Conservation (phyloP, 2,113 vertebrate species). For the Spheniscus mendiculus region DNA sequence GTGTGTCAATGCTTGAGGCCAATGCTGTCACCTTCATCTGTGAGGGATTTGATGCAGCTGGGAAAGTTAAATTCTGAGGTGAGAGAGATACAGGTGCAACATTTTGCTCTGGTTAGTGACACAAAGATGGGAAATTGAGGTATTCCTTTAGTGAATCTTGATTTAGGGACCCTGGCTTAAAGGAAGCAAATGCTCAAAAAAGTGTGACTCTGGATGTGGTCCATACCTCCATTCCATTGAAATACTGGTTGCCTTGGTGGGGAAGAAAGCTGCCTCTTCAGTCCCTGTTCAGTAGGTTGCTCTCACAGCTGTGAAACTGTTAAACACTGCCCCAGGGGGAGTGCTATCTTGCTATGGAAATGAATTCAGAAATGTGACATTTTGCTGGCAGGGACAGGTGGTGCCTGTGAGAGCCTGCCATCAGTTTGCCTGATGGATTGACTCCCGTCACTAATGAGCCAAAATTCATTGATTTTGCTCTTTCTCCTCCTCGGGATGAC, state of each 20-base stretch:
- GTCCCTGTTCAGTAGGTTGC: neutral
- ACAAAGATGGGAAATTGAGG: neutral
- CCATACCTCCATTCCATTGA: neutral
- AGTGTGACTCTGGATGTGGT: neutral
- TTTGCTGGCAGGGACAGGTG: constrained; percentile 43
- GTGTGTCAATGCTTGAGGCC: neutral
- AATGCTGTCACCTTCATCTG: rapidly evolving
- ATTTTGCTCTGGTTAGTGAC: neutral
- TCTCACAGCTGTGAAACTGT: constrained; percentile 42
- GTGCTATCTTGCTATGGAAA: constrained; percentile 63
- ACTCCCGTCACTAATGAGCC: constrained; percentile 20
- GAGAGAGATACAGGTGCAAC: neutral
- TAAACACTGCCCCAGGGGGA: neutral
- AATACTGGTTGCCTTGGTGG: neutral
- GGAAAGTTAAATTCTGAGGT: neutral
- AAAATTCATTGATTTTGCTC: constrained; percentile 49
- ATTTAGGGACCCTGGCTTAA: neutral
- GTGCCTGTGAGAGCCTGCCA: constrained; percentile 9
- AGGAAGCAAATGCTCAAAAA: neutral
- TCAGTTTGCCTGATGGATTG: constrained; percentile 55
- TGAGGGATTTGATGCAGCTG: neutral
- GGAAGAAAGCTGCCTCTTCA: neutral
- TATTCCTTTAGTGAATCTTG: neutral
- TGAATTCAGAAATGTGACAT: constrained; percentile 65
- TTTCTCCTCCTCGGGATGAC: constrained; percentile 2